Conservation (phyloP, 2,888 invertebrate genomes). For the Agrypnus murinus region DNA sequence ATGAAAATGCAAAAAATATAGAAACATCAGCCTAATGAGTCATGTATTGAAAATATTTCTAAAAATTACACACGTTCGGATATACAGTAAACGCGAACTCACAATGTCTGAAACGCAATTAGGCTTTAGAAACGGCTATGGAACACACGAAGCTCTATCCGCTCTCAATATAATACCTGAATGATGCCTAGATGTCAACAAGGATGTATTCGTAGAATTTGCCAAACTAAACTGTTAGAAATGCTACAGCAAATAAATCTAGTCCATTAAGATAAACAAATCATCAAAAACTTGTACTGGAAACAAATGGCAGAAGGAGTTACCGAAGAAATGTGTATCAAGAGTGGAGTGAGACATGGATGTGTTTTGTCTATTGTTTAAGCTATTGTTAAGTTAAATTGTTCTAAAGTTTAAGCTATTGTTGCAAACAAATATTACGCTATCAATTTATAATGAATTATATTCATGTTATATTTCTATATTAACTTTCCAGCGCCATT, state of each 20-base stretch:
- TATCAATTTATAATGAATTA: no score
- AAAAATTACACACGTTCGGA: constrained; percentile 9
- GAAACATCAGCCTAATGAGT: constrained; percentile 9
- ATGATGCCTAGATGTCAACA: constrained; percentile 8
- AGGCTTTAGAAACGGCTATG: constrained; percentile 14
- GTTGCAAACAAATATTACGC: no score
- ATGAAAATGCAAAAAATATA: constrained; percentile 5
- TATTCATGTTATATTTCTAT: no score
- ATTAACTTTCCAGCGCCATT: no score
- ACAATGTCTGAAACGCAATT: neutral
- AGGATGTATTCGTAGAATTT: constrained; percentile 10
- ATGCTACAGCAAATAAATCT: constrained; percentile 19
- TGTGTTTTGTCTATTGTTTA: no score
- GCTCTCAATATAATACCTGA: neutral
- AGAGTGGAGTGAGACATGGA: neutral
- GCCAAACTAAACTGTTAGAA: no score
- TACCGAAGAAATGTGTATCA: constrained; percentile 1
- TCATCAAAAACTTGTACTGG: no score
- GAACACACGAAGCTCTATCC: constrained; percentile 8
- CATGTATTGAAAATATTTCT: constrained; percentile 4
- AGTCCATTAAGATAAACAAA: neutral
- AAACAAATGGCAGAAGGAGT: no score
- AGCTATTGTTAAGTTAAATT: no score
- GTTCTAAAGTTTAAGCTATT: no score
- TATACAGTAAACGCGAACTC: constrained; percentile 14